These are phyloP conservation scores for Puntigrus tetrazona DNA, from an alignment of 2,113 vertebrate species.

Conservation along the genomic window DNA sequence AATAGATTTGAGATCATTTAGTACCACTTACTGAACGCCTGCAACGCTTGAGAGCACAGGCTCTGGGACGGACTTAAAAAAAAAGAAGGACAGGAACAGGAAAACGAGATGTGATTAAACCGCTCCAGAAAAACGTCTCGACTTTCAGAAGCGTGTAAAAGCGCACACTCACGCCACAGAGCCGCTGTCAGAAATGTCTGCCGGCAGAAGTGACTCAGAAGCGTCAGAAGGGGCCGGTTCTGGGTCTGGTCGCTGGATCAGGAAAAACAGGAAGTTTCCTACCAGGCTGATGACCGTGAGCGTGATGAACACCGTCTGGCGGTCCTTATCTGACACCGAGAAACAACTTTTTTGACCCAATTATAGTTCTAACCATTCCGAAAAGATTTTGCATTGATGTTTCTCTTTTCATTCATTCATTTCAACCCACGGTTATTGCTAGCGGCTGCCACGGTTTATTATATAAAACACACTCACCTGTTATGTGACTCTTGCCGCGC, in stretches of 20 bases:
- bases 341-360: conserved; percentile 18
- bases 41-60: conserved; percentile 78
- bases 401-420: neutral
- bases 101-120: neutral
- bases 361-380: conserved; percentile 1
- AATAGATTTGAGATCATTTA: neutral
- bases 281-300: conserved; percentile 95
- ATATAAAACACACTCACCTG: conserved; percentile 74
- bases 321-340: conserved; percentile 82
- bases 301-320: conserved; percentile 92
- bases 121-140: neutral
- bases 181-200: conserved; percentile 60
- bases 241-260: conserved; percentile 85
- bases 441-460: neutral
- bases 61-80: conserved; percentile 72
- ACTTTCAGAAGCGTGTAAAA: neutral
- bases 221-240: conserved; percentile 55
- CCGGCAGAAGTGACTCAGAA: conserved; percentile 62
- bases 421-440: neutral
- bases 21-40: conserved; percentile 87
- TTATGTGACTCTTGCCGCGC: conserved; percentile 90
- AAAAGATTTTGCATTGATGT: neutral
- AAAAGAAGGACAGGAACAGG: conserved; percentile 10
- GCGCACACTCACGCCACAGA: neutral
- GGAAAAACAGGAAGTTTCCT: conserved; percentile 94